Evolutionary conservation across 2,888 invertebrate genomes (phyloP).

Genomic region (Netelia fuscicornis): DNA sequence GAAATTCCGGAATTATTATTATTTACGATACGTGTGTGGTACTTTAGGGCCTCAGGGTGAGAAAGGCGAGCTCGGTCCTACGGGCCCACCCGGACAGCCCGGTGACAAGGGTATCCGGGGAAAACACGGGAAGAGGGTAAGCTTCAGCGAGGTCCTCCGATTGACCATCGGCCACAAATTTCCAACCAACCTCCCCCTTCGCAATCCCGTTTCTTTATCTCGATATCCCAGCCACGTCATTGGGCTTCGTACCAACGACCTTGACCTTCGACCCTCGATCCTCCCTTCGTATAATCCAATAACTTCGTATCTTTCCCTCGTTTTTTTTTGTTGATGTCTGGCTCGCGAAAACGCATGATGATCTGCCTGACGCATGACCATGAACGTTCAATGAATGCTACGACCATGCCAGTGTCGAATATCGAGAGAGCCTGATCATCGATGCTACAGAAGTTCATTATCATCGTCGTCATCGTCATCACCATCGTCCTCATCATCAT

Average conservation of each 20-base stretch:
- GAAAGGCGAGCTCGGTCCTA: constrained; percentile 92
- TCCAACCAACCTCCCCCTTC: constrained; percentile 54
- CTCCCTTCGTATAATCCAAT: constrained; percentile 22
- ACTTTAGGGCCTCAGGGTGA: constrained; percentile 88
- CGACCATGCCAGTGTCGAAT: constrained; percentile 15
- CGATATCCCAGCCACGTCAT: constrained; percentile 34
- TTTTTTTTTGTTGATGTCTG: constrained; percentile 55
- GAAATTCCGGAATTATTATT: constrained; percentile 34
- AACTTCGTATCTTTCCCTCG: constrained; percentile 22
- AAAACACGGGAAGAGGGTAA: constrained; percentile 97
- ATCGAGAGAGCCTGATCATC: constrained; percentile 33
- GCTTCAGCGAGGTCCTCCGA: constrained; percentile 85
- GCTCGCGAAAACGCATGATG: constrained; percentile 58
- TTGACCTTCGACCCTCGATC: constrained; percentile 34
- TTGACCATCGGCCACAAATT: constrained; percentile 70
- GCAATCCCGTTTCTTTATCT: constrained; percentile 57
- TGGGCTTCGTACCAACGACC: constrained; percentile 32
- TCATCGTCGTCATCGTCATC: constrained; percentile 16
- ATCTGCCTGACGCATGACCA: constrained; percentile 54
- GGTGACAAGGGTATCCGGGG: constrained; percentile 97
- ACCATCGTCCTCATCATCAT: constrained; percentile 18
- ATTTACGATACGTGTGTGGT: constrained; percentile 64
- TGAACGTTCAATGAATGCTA: constrained; percentile 53
- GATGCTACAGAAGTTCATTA: constrained; percentile 40
- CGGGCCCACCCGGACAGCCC: constrained; percentile 91